Percentiles rank a stretch among this genome's conserved stretches.
Evolutionary conservation across 2,797 vertebrate genomes (phyloP).

Genomic region (Vultur gryphus): DNA sequence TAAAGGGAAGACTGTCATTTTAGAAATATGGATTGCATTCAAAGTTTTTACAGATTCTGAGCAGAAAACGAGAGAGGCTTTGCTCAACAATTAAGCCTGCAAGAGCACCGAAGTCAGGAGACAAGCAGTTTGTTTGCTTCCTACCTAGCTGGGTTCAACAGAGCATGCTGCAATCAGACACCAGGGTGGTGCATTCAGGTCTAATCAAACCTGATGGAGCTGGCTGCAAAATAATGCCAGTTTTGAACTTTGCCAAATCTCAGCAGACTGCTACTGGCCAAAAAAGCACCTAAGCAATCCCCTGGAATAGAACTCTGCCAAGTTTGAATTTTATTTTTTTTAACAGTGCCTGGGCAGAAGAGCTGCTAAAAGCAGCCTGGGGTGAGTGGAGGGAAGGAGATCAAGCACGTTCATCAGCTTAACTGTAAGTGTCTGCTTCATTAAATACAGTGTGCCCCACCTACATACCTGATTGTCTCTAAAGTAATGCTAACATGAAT

Average conservation of each 20-base stretch:
- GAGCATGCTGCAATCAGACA: neutral
- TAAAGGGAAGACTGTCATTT: neutral
- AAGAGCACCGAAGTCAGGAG: neutral
- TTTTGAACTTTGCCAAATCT: neutral
- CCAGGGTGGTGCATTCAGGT: neutral
- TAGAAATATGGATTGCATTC: neutral
- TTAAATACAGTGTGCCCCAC: rapidly evolving
- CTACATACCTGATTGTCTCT: rapidly evolving
- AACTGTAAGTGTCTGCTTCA: neutral
- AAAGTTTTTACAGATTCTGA: neutral
- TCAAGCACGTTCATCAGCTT: neutral
- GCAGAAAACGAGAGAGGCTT: neutral
- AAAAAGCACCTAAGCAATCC: neutral
- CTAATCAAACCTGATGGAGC: neutral
- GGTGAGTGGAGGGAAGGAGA: neutral
- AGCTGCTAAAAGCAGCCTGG: neutral
- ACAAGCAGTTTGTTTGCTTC: neutral
- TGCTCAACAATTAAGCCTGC: neutral
- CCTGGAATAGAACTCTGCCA: neutral
- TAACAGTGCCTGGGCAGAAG: neutral
- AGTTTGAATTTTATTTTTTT: neutral
- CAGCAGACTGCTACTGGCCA: neutral
- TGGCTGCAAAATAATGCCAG: neutral
- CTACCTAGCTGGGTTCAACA: neutral
- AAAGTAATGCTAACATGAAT: rapidly evolving